Evolutionary conservation across 2,797 vertebrate species (phyloP).

Genomic region (Sebastes ruberrimus): DNA sequence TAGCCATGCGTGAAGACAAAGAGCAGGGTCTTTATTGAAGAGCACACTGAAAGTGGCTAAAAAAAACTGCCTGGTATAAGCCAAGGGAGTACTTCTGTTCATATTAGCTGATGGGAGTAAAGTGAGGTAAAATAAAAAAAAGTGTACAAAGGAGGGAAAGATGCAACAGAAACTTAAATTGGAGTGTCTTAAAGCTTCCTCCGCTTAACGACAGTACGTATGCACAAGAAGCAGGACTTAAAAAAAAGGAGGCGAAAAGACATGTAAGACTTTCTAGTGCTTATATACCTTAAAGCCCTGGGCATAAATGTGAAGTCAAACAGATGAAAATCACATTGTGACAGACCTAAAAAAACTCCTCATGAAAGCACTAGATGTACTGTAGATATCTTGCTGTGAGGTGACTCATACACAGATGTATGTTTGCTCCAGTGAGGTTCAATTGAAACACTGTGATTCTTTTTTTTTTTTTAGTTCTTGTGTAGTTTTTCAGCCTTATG

Average conservation of each 20-base stretch:
- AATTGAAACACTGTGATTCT: background rate
- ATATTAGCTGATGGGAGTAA: constrained; percentile 23
- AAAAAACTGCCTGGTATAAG: constrained; percentile 1
- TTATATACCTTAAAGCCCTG: background rate
- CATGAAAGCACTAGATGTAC: background rate
- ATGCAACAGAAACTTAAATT: background rate
- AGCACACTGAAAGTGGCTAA: constrained; percentile 11
- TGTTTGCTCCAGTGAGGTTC: background rate
- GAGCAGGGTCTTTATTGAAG: constrained; percentile 34
- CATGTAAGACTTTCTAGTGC: background rate
- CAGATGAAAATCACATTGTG: background rate
- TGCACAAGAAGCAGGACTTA: constrained; percentile 11
- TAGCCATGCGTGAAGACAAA: constrained; percentile 41
- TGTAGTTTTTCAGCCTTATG: background rate
- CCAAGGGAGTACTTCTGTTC: constrained; percentile 28
- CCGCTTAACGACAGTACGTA: background rate
- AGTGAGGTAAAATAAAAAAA: background rate
- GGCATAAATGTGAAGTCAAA: constrained; percentile 12
- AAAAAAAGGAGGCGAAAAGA: constrained; percentile 3
- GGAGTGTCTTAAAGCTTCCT: background rate
- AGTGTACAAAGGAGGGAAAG: background rate
- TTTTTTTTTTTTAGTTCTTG: background rate
- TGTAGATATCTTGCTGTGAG: background rate
- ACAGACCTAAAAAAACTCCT: background rate
- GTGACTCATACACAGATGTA: background rate